Conservation (phyloP, 2,888 invertebrate genomes). For the Synanthedon andrenaeformis region DNA sequence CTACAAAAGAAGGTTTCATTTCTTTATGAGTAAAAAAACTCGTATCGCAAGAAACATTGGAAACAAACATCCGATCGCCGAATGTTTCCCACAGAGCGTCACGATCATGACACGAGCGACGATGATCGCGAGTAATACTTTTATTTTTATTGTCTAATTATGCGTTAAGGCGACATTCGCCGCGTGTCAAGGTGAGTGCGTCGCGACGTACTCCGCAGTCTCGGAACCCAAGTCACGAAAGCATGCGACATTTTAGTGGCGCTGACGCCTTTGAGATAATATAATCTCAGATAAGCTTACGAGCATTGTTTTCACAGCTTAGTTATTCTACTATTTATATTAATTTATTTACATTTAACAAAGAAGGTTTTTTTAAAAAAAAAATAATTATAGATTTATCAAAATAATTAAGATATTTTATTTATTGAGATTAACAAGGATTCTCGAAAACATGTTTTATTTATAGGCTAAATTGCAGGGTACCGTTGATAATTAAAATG, state of each 20-base stretch:
- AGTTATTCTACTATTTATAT: too few species aligned
- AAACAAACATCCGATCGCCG: constrained; percentile 24
- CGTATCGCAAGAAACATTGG: constrained; percentile 14
- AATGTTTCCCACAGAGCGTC: constrained; percentile 17
- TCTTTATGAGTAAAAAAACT: neutral
- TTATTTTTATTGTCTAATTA: constrained; percentile 38
- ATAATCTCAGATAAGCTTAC: too few species aligned
- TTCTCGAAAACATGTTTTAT: too few species aligned
- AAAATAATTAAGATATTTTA: too few species aligned
- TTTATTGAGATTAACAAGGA: too few species aligned
- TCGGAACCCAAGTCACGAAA: neutral
- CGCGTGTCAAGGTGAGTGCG: constrained; percentile 49
- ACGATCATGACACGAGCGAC: constrained; percentile 10
- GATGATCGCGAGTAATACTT: constrained; percentile 21
- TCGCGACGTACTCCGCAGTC: constrained; percentile 9
- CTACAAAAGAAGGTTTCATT: too few species aligned
- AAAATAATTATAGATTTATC: too few species aligned
- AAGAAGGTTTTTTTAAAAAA: too few species aligned
- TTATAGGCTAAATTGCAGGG: too few species aligned
- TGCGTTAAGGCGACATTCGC: constrained; percentile 36
- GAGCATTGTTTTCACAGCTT: too few species aligned
- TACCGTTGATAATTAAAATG: neutral
- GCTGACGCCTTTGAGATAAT: neutral
- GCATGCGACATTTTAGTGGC: neutral
- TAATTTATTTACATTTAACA: too few species aligned